phyloP scores from a whole-genome alignment of 2,797 vertebrate genomes.

The Potorous gilbertii region DNA sequence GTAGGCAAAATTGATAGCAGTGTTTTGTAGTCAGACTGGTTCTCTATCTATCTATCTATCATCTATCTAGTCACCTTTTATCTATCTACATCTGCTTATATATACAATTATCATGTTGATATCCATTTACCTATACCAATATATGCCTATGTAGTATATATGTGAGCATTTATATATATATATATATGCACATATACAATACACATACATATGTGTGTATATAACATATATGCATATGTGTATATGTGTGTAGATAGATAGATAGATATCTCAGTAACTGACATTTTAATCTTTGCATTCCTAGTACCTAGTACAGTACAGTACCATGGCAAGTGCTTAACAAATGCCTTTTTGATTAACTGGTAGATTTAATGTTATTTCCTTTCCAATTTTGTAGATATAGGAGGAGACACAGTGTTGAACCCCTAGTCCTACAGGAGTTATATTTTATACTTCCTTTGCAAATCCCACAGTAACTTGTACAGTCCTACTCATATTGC shows the following conservation, averaged over 20 bases:
- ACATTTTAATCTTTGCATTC: neutral
- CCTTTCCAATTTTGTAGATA: neutral
- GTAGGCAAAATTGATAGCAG: too few relatives aligned
- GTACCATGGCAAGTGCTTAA: neutral
- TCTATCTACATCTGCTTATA: too few relatives aligned
- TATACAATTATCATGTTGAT: too few relatives aligned
- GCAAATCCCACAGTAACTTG: neutral
- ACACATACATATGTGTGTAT: neutral
- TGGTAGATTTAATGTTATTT: neutral
- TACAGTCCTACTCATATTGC: neutral
- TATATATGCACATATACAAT: too few relatives aligned
- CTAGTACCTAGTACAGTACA: neutral
- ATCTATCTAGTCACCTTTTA: neutral
- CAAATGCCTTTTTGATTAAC: neutral
- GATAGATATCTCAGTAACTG: neutral
- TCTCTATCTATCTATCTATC: neutral
- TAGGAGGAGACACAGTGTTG: neutral
- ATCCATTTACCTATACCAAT: too few relatives aligned
- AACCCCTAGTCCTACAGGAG: neutral
- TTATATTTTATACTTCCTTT: neutral
- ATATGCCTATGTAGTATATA: neutral
- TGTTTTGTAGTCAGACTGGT: too few relatives aligned
- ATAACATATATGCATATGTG: neutral
- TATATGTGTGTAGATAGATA: neutral
- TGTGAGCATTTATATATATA: neutral